Conservation (phyloP, 2,797 vertebrate species). For the Onychomys torridus region DNA sequence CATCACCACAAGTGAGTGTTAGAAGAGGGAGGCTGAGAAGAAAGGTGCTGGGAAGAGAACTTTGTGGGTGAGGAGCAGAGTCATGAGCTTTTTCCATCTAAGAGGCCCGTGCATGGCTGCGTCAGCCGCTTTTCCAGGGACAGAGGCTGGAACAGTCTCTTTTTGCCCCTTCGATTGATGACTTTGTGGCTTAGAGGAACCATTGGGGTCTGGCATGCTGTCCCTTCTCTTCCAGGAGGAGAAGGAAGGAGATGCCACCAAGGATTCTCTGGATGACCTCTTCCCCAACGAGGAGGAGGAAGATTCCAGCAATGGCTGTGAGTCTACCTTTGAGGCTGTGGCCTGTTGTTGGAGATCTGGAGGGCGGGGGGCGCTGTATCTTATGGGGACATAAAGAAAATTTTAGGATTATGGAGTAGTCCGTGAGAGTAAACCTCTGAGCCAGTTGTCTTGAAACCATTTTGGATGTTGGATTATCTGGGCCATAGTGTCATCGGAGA, state of each 20-base stretch:
- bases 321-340: conserved; percentile 77
- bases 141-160: neutral
- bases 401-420: too few relatives aligned
- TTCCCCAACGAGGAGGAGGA: conserved; percentile 98
- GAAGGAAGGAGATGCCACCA: conserved; percentile 94
- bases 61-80: neutral
- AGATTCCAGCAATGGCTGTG: conserved; percentile 94
- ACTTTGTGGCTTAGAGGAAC: neutral
- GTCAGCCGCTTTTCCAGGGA: neutral
- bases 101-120: neutral
- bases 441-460: too few relatives aligned
- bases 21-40: neutral
- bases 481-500: too few relatives aligned
- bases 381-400: too few relatives aligned
- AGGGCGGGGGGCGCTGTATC: too few relatives aligned
- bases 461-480: too few relatives aligned
- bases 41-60: conserved; percentile 5
- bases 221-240: conserved; percentile 91
- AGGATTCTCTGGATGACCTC: conserved; percentile 97
- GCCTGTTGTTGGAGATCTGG: too few relatives aligned
- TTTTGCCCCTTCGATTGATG: neutral
- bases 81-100: neutral
- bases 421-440: too few relatives aligned
- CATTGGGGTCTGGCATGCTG: conserved; percentile 37
- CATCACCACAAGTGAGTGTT: conserved; percentile 63